phyloP scores from a whole-genome alignment of 2,113 vertebrate genomes.

The Laterallus jamaicensis region DNA sequence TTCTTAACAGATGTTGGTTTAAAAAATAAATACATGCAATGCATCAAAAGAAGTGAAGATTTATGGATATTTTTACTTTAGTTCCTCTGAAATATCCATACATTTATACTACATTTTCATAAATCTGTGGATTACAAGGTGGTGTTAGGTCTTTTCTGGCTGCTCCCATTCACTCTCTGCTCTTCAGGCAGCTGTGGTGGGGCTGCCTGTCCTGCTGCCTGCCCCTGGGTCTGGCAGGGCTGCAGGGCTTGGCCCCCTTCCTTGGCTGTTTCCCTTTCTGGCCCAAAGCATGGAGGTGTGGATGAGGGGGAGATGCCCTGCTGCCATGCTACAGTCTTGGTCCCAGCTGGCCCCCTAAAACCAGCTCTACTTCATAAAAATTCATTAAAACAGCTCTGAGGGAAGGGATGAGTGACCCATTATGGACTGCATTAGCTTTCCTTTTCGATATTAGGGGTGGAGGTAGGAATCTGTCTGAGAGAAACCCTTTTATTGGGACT shows the following conservation, averaged over 20 bases:
- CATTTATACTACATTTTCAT: neutral
- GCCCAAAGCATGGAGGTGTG: rapidly evolving
- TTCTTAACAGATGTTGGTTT: neutral
- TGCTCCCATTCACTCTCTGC: neutral
- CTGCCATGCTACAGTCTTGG: neutral
- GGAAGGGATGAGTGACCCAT: neutral
- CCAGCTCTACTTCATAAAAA: neutral
- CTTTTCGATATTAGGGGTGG: neutral
- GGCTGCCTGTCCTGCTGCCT: neutral
- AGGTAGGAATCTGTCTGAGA: neutral
- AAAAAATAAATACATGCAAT: neutral
- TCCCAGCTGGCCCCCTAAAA: neutral
- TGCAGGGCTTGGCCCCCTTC: neutral
- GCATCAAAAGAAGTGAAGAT: neutral
- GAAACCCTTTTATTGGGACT: neutral
- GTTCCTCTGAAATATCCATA: neutral
- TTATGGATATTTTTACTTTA: neutral
- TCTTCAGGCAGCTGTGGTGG: neutral
- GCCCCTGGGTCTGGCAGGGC: too few relatives aligned
- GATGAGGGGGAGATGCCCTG: neutral
- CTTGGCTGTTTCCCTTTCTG: rapidly evolving
- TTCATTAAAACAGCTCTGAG: neutral
- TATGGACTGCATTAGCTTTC: neutral
- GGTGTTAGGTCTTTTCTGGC: neutral
- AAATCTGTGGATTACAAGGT: neutral